These are phyloP conservation scores for Tetrapedia diversipes DNA, from an alignment of 2,888 invertebrate genomes.

Conservation along the genomic window DNA sequence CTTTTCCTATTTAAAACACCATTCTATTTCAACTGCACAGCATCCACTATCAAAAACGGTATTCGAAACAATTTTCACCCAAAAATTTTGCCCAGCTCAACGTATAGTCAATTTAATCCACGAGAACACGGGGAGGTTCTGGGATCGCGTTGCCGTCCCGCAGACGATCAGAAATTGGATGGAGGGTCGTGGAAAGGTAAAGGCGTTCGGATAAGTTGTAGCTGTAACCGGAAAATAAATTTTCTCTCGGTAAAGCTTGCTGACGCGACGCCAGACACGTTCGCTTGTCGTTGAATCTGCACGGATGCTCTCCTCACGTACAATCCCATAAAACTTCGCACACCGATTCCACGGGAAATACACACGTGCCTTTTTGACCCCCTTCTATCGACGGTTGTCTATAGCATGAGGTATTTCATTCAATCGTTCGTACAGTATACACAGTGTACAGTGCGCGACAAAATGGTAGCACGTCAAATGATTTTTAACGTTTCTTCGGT, in stretches of 20 bases:
- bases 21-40: too few relatives aligned
- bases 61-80: too few relatives aligned
- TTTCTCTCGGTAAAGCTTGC: slow-evolving; percentile 54
- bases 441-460: too few relatives aligned
- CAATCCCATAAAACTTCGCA: slow-evolving; percentile 24
- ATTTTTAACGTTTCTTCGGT: too few relatives aligned
- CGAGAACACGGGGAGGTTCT: slow-evolving; percentile 28
- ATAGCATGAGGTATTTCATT: not conserved
- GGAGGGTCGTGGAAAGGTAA: slow-evolving; percentile 51
- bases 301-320: slow-evolving; percentile 11
- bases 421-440: too few relatives aligned
- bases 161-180: slow-evolving; percentile 66
- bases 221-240: slow-evolving; percentile 68
- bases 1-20: too few relatives aligned
- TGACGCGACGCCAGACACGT: slow-evolving; percentile 46
- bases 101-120: slow-evolving; percentile 24
- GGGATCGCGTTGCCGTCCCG: slow-evolving; percentile 31
- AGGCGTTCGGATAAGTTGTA: slow-evolving; percentile 62
- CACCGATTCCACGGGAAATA: slow-evolving; percentile 4
- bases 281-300: slow-evolving; percentile 39
- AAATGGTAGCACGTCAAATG: too few relatives aligned
- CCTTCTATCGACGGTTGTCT: not conserved
- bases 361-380: not conserved
- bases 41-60: too few relatives aligned
- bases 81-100: too few relatives aligned